Evolutionary conservation across 2,797 vertebrate genomes (phyloP), one percentile per base, ranked within the genome.

Genomic region (Poliocrania exsul): DNA sequence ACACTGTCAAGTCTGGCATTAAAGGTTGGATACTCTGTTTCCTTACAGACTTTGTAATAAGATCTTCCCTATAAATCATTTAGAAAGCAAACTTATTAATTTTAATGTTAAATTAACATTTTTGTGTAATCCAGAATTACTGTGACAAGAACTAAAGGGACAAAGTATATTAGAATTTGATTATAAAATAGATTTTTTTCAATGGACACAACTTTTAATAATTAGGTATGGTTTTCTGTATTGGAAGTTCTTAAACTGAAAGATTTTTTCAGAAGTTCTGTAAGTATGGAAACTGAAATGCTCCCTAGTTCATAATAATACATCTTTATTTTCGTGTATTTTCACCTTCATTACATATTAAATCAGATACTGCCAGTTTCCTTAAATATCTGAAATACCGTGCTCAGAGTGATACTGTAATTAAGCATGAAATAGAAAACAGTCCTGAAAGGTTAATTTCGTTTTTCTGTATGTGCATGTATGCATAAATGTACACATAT

Each of bases 1-100:
- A 98, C 99, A 1, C 98, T 99, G 80, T 99, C 99, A 88, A 99
- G 98, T 78, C 97, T 99, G 90, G 98, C 99, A 9, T 97, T 99
- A 86, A 99, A 99, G 98, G 99, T 99, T 46, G 4, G 97, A 57
- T 86, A 21, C 13, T 58, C 50, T 87, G 18, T 46, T 57, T 35
- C 23, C 44, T 17, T 72, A 7, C 70, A 98, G 95, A 97, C 42
- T 53, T 75, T 35, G 3, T 64, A 77, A 51, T 53, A 37, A 15
- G 60, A 35, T 12, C 11, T 56, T 78, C 56, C 16, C n/a, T 47
- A 71, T 64, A 16, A 81, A 57, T 37, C 4, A 40, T 58, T 85
- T 65, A 31, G 49, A 65, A 91, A 67, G 53, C 15, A 65, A 60
- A 11, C 26, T 90, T 66, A 21, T 44, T 50, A 24, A 60, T 65